Evolutionary conservation across 2,113 vertebrate species (phyloP).

Genomic region (Ovis canadensis): DNA sequence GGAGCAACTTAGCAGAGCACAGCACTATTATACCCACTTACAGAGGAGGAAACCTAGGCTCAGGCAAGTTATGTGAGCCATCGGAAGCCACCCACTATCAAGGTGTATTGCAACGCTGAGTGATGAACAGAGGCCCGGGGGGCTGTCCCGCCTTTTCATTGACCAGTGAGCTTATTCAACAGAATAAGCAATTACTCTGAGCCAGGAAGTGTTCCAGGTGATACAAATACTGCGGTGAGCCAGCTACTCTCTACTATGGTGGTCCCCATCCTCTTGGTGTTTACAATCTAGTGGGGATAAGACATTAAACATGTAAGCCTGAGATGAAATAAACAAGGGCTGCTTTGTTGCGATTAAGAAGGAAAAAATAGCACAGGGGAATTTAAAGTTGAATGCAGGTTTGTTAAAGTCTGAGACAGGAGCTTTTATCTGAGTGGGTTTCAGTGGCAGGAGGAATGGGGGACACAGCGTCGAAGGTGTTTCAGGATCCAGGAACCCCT

Average conservation of each 20-base stretch:
- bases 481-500: not conserved
- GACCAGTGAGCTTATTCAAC: not conserved
- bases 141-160: not conserved
- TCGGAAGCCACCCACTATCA: not conserved
- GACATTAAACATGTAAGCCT: not conserved
- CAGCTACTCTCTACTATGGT: rapidly evolving
- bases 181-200: not conserved
- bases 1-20: not conserved
- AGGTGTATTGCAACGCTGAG: rapidly evolving
- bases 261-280: not conserved
- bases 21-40: not conserved
- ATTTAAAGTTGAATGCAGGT: rapidly evolving
- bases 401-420: not conserved
- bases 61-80: not conserved
- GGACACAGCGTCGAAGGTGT: rapidly evolving
- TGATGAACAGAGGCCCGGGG: not conserved
- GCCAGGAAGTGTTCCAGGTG: not conserved
- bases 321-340: not conserved
- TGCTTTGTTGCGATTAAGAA: not conserved
- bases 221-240: rapidly evolving
- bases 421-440: not conserved
- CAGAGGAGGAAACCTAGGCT: not conserved
- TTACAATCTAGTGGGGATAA: not conserved
- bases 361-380: not conserved
- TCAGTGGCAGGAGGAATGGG: too few relatives aligned